Evolutionary conservation across 2,888 invertebrate genomes (phyloP).

Genomic region (Zygaena filipendulae): DNA sequence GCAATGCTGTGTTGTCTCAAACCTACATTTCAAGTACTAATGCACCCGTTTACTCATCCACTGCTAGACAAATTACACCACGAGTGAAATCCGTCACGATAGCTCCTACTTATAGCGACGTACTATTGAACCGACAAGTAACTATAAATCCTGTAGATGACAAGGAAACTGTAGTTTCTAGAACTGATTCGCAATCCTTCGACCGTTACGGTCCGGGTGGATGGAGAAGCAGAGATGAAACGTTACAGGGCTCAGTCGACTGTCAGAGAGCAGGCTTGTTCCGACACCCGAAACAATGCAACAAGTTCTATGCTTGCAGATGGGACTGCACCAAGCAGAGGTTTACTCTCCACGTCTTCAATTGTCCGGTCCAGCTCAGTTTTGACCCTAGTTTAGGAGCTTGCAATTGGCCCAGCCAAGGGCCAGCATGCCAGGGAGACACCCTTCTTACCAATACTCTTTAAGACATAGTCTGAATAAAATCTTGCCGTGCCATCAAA

Average conservation of each 20-base stretch:
- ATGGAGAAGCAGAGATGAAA: slow-evolving; percentile 67
- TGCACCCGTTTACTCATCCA: slow-evolving; percentile 34
- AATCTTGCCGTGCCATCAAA: slow-evolving; percentile 56
- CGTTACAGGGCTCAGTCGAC: slow-evolving; percentile 69
- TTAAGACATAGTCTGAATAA: slow-evolving; percentile 22
- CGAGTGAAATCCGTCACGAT: slow-evolving; percentile 45
- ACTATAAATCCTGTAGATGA: slow-evolving; percentile 27
- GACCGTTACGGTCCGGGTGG: slow-evolving; percentile 74
- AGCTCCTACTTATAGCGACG: slow-evolving; percentile 52
- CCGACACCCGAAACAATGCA: slow-evolving; percentile 81
- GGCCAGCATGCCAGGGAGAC: slow-evolving; percentile 79
- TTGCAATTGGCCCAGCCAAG: slow-evolving; percentile 85
- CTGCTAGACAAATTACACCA: slow-evolving; percentile 41
- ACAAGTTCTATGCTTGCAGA: slow-evolving; percentile 84
- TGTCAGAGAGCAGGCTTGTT: slow-evolving; percentile 71
- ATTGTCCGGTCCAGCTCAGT: slow-evolving; percentile 82
- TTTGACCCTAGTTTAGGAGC: slow-evolving; percentile 81
- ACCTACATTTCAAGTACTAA: slow-evolving; percentile 37
- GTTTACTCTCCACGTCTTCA: slow-evolving; percentile 80
- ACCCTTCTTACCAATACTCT: slow-evolving; percentile 71
- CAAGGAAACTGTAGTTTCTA: slow-evolving; percentile 23
- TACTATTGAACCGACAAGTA: slow-evolving; percentile 43
- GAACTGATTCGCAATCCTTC: slow-evolving; percentile 52
- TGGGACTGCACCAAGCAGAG: slow-evolving; percentile 82
- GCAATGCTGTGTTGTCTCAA: slow-evolving; percentile 26